Evolutionary conservation across 1,140 invertebrate species (phyloP), one percentile per base, ranked within the genome.

Genomic region (Latrodectus geometricus): DNA sequence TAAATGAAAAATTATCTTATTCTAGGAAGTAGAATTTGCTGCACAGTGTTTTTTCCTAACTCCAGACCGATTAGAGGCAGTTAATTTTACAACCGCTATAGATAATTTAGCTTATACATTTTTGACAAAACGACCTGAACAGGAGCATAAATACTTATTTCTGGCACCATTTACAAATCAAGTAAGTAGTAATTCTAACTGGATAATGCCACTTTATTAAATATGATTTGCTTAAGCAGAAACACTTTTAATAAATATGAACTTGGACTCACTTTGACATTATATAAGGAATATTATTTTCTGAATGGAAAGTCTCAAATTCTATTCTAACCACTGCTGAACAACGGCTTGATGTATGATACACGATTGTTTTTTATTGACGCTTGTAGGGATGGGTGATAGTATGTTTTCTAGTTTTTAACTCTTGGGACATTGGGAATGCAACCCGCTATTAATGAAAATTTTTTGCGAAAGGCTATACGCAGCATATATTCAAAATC

Each of bases 31-130:
- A 15, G 93, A 95, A 48, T 89, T 97, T 73, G 95, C 92, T 9
- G 95, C 95, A 11, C 94, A 94, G 83, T 95, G 94, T 17, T 94
- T 95, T 88, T 95, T 94, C 9, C 91, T 95, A 0, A 94, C 93
- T 15, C 92, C 93, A 74, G 91, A 93, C n/a, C 90, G 92, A n/a
- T 93, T 93, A 88, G 89, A 90, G 20, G 90, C 93, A 8, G 93
- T 97, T 11, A 96, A 97, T 90, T 97, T 96, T 90, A 97, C 96
- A 0, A 90, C 92, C 15, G 93, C 95, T 0, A 93, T 97, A 73
- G 95, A 94, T 89, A 93, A 94, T 0, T 95, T 97, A 89, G 92
- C 94, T 0, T 96, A 97, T 88, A 76, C 93, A 94, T 9, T 93
- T 95, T 0, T 93, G 94, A 77, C 96, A 96, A 3, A 92, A 93